Conservation (phyloP, 2,888 invertebrate genomes). For the Melolontha melolontha region DNA sequence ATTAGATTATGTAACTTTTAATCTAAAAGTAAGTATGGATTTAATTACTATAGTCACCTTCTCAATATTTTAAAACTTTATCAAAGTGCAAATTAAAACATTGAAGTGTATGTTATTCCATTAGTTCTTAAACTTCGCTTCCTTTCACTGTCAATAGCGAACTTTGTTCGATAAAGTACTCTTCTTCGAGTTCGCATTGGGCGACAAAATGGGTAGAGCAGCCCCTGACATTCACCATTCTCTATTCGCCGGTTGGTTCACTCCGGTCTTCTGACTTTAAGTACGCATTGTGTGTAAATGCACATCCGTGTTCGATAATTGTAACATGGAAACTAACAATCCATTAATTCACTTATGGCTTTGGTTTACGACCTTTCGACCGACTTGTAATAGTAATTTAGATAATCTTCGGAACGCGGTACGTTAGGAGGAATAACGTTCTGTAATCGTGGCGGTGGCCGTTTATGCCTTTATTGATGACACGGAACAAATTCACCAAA, state of each 20-base stretch:
- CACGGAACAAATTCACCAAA: conserved; percentile 39
- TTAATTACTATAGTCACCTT: too few relatives aligned
- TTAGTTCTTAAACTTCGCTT: too few relatives aligned
- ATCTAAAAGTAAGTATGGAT: too few relatives aligned
- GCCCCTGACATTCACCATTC: conserved; percentile 35
- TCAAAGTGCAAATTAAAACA: too few relatives aligned
- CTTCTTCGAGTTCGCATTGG: conserved; percentile 1
- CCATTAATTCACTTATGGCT: conserved; percentile 60
- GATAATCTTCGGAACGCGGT: conserved; percentile 49
- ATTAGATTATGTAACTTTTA: too few relatives aligned
- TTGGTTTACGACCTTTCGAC: conserved; percentile 56
- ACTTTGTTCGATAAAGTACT: not conserved
- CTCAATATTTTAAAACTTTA: too few relatives aligned
- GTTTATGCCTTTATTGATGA: conserved; percentile 41
- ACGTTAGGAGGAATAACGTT: conserved; percentile 23
- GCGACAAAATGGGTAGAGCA: conserved; percentile 17
- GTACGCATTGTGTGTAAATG: conserved; percentile 64
- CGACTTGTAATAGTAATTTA: conserved; percentile 54
- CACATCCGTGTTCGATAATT: conserved; percentile 63
- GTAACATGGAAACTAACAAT: conserved; percentile 60
- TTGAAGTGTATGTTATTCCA: too few relatives aligned
- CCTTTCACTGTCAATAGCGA: not conserved
- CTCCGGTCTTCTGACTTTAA: conserved; percentile 48
- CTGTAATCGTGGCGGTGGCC: conserved; percentile 13
- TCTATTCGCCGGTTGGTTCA: not conserved